A percentile compares a stretch with the other conserved stretches of the same genome.
Evolutionary conservation across 2,888 invertebrate genomes (phyloP).

Genomic region (Cephus pulcher): DNA sequence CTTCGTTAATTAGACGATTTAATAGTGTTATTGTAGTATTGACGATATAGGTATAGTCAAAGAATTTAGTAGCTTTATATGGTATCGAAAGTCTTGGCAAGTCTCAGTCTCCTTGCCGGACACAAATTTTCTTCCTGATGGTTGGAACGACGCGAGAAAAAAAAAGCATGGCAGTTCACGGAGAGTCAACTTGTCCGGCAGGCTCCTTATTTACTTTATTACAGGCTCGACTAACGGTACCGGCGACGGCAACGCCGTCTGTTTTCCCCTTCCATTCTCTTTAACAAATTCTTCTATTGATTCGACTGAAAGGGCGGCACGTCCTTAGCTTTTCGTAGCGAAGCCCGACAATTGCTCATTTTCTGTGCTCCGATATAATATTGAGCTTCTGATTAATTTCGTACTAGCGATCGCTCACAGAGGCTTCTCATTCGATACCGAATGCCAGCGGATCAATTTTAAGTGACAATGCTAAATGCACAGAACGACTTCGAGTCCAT

Average conservation of each 20-base stretch:
- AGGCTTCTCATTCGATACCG: background rate
- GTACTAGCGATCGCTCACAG: background rate
- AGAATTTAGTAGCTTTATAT: background rate
- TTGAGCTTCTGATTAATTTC: background rate
- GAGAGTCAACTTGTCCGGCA: conserved; percentile 48
- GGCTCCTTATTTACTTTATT: conserved; percentile 65
- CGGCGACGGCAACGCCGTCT: conserved; percentile 40
- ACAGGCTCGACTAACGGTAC: conserved; percentile 41
- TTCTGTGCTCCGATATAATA: background rate
- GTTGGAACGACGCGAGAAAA: conserved; percentile 38
- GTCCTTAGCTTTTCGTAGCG: background rate
- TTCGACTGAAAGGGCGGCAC: conserved; percentile 15
- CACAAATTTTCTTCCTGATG: conserved; percentile 5
- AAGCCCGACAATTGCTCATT: background rate
- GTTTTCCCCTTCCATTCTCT: conserved; percentile 20
- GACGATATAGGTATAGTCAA: background rate
- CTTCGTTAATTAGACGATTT: background rate
- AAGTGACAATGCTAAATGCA: background rate
- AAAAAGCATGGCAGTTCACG: conserved; percentile 30
- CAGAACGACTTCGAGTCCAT: background rate
- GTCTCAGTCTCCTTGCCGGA: background rate
- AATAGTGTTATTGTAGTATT: background rate
- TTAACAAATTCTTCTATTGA: conserved; percentile 50
- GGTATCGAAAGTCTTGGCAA: background rate
- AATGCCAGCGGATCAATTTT: background rate